Evolutionary conservation across 2,888 invertebrate genomes (phyloP).

Genomic region (Papilio elwesi): DNA sequence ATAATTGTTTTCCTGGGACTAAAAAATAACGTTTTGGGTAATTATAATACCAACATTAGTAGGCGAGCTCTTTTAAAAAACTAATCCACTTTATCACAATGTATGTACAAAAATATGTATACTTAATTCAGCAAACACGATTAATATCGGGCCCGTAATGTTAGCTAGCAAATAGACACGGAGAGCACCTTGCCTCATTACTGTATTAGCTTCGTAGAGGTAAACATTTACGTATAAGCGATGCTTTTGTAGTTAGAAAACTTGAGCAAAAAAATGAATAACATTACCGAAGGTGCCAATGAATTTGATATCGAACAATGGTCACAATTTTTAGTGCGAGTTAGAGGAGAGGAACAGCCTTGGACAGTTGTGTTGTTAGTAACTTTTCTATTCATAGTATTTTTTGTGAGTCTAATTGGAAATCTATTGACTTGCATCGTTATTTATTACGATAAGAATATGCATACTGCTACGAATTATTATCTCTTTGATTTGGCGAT

Average conservation of each 20-base stretch:
- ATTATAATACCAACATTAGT: neutral
- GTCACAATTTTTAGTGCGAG: constrained; percentile 52
- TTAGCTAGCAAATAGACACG: constrained; percentile 29
- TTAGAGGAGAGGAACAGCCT: constrained; percentile 47
- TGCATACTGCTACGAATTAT: constrained; percentile 74
- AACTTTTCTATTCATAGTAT: constrained; percentile 50
- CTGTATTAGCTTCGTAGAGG: constrained; percentile 29
- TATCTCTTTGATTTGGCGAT: constrained; percentile 72
- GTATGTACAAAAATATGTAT: constrained; percentile 5
- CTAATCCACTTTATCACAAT: constrained; percentile 32
- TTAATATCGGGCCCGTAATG: constrained; percentile 25
- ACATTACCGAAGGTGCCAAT: constrained; percentile 51
- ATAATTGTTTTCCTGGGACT: too few relatives aligned
- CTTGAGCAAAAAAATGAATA: constrained; percentile 40
- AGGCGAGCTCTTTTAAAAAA: constrained; percentile 14
- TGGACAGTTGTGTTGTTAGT: constrained; percentile 50
- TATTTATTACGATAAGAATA: constrained; percentile 66
- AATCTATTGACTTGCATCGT: constrained; percentile 74
- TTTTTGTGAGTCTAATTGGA: constrained; percentile 60
- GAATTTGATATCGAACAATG: constrained; percentile 80
- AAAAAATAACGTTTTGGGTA: neutral
- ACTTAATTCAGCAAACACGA: constrained; percentile 35
- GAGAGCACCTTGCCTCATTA: constrained; percentile 22
- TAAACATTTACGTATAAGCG: constrained; percentile 23
- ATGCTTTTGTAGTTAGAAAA: constrained; percentile 5